A percentile compares a stretch with the other conserved stretches of the same genome.
Conservation (phyloP, 2,113 vertebrate species). For the Alaudala cheleensis region DNA sequence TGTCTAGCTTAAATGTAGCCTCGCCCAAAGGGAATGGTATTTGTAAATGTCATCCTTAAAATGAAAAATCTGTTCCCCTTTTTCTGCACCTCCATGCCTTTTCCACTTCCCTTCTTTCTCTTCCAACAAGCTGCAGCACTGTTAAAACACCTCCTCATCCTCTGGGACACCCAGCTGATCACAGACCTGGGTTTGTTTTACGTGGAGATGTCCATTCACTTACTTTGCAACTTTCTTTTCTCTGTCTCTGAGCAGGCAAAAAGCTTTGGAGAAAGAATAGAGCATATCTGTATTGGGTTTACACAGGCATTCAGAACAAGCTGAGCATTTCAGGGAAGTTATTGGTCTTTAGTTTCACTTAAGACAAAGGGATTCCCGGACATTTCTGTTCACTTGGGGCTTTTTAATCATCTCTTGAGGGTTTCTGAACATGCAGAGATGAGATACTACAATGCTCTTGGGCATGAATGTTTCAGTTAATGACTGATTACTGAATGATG, state of each 20-base stretch:
- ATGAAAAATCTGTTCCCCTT: slow-evolving; percentile 20
- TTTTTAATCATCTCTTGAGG: not conserved
- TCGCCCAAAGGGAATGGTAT: not conserved
- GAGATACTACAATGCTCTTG: not conserved
- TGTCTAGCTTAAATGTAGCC: not conserved
- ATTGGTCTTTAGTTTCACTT: not conserved
- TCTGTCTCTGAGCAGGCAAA: not conserved
- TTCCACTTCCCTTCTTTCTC: not conserved
- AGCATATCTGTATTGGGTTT: slow-evolving; percentile 21
- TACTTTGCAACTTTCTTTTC: not conserved
- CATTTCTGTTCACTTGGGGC: not conserved
- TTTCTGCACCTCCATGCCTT: not conserved
- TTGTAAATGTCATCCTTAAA: slow-evolving; percentile 48
- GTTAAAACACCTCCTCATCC: not conserved
- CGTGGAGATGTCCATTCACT: not conserved
- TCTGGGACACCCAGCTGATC: not conserved
- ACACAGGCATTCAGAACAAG: not conserved
- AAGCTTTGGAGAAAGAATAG: not conserved
- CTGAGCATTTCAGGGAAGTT: not conserved
- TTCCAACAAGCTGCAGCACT: not conserved
- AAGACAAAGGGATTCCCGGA: slow-evolving; percentile 1
- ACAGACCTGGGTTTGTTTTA: not conserved
- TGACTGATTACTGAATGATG: not conserved
- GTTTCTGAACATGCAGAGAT: not conserved
- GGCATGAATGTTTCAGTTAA: not conserved